Base-by-base conservation (phyloP, 2,888 invertebrate species). In the Orthosia gothica region DNA sequence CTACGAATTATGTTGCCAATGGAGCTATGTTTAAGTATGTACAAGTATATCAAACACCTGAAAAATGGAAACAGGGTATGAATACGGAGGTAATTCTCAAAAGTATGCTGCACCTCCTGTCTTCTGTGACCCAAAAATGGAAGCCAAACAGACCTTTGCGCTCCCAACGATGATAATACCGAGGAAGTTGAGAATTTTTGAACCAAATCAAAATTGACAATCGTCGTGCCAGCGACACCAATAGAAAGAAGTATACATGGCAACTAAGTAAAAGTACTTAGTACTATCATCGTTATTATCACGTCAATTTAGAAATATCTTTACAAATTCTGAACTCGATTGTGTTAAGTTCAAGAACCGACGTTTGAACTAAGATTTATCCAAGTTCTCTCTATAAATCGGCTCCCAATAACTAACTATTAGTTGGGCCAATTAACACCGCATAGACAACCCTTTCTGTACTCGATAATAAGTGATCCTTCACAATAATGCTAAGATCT, bases 351-450 rank as follows among this genome's bases (percentile, higher is more conserved):
- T 64, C 26, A 32, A 64, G 20, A 58, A 57, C 4, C 26, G 26
- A n/a, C 0, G 15, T 58, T 20, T 45, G 4, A 63, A 63, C 23
- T 11, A 66, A 64, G 52, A 55, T 49, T 15, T 9, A 62, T 61
- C 9, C 4, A 15, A 65, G 18, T 73, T 67, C 13, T 18, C 16
- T 61, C 52, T 11, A 20, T 20, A 9, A 18, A 54, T 69, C 12
- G 20, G 9, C 11, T 32, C 18, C 15, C 61, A 61, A 62, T 52
- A 18, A 3, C 32, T 59, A 15, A 18, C 32, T 59, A 61, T 64
- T 59, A 52, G 40, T 66, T 59, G 16, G n/a, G 11, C 59, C 57
- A 75, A 83, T 75, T 67, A 71, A 71, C 63, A 61, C 23, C 18
- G 11, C 7, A 16, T 47, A 45, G 11, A 45, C 20, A 52, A 79